Evolutionary conservation across 2,113 vertebrate species (phyloP), one percentile per base, ranked within the genome.

Genomic region (Eptesicus fuscus): DNA sequence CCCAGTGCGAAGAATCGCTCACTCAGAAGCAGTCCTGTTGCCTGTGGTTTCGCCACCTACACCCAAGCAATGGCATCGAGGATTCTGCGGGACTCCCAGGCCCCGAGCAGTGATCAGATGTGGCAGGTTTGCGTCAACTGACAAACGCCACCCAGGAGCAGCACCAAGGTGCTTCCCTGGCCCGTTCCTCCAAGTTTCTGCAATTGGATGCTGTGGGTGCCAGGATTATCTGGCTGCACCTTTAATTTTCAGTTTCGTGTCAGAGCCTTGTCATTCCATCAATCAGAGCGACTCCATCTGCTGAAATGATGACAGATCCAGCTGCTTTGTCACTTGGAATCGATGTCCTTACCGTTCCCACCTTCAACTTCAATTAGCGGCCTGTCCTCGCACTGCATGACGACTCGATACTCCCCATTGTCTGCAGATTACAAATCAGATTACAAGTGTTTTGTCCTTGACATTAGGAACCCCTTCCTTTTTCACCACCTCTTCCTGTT

Each of bases 281-380:
- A 86, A 93, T 83, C 96, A 70, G 47, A 97, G 82, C 96, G 85
- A 77, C 85, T 97, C 94, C 89, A 94, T 95, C 90, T 95, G 95
- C 95, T 74, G 42, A 95, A 95, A 96, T 69, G 91, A 95, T 86
- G 94, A 91, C 96, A 88, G 92, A 93, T 90, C 88, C 93, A 92
- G 82, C 63, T 88, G 83, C 95, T 97, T 94, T 97, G 89, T 95
- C 95, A 83, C 77, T 97, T 97, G 89, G 96, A 87, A 97, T 97
- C 90, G 97, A 83, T 97, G 95, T 94, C 94, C 76, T 86, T 95
- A 96, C 97, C 80, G 85, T 85, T 89, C 96, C 90, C 92, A 42
- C 1, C 16, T 97, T 95, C 93, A 0, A 0, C 96, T 97, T 91
- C 30, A 96, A 97, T 84, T 95, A 98, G 92, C 10, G 0, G 47